A percentile compares a stretch with the other conserved stretches of the same genome.
These are phyloP conservation scores for Pampusana beccarii DNA, from an alignment of 2,113 vertebrate species.

Conservation along the genomic window DNA sequence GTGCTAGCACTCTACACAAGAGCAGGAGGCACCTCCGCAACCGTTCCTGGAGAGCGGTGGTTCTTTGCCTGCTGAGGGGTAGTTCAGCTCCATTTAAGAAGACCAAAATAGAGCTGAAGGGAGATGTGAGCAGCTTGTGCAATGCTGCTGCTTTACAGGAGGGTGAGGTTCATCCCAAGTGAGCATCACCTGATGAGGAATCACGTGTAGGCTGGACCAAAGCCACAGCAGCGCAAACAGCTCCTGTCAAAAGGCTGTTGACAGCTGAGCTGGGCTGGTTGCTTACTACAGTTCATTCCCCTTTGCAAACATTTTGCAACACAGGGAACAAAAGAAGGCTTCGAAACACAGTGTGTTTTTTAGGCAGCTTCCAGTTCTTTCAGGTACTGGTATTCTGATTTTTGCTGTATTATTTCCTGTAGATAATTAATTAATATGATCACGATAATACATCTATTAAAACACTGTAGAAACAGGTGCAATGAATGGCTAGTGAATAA, in stretches of 20 bases:
- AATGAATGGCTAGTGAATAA: background rate
- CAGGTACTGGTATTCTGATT: background rate
- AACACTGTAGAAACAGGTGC: background rate
- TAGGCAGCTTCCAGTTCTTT: conserved; percentile 32
- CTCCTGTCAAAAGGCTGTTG: conserved; percentile 54
- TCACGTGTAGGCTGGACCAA: conserved; percentile 21
- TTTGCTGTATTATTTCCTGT: background rate
- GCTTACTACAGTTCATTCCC: background rate
- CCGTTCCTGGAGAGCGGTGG: background rate
- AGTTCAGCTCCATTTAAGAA: background rate
- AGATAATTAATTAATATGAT: background rate
- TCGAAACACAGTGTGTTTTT: background rate
- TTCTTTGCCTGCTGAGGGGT: background rate
- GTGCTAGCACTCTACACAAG: background rate
- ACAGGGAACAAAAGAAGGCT: background rate
- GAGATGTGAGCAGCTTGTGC: background rate
- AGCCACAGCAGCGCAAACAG: background rate
- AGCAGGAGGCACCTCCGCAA: background rate
- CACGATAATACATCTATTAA: background rate
- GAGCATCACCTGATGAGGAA: conserved; percentile 33
- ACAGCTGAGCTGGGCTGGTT: background rate
- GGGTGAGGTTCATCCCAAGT: background rate
- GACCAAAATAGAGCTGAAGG: background rate
- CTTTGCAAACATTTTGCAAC: background rate
- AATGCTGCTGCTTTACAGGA: background rate